Conservation (phyloP, 2,797 vertebrate genomes). For the Silurus lanzhouensis region DNA sequence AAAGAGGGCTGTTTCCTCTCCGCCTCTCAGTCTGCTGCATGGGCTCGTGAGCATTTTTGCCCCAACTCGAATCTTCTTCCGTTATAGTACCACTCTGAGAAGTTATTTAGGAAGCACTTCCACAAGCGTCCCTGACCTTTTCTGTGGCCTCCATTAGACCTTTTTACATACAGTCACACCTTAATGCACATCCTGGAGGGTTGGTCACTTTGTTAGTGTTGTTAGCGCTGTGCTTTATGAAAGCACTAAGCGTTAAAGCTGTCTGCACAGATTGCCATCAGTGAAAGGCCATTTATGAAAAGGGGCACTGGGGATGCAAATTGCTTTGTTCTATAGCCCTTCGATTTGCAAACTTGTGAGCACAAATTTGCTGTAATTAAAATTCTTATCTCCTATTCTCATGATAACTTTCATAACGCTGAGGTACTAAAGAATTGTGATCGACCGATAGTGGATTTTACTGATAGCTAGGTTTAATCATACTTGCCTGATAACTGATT, state of each 20-base stretch:
- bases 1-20: slow-evolving; percentile 30
- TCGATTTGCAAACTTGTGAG: neutral
- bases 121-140: slow-evolving; percentile 22
- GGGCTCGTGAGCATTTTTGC: slow-evolving; percentile 20
- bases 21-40: slow-evolving; percentile 25
- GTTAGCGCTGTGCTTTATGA: slow-evolving; percentile 8
- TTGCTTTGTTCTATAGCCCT: neutral
- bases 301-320: neutral
- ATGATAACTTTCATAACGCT: neutral
- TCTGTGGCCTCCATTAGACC: slow-evolving; percentile 30
- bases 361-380: neutral
- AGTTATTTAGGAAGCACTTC: slow-evolving; percentile 20
- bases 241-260: slow-evolving; percentile 17
- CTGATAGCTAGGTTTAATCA: no score
- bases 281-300: neutral
- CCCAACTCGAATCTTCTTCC: slow-evolving; percentile 33
- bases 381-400: neutral
- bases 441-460: no score
- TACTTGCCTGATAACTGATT: no score
- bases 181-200: slow-evolving; percentile 42
- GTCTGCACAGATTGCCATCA: slow-evolving; percentile 1
- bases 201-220: slow-evolving; percentile 13
- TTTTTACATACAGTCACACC: slow-evolving; percentile 14
- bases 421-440: neutral
- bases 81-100: slow-evolving; percentile 31